These are phyloP conservation scores for Micrastur ruficollis DNA, from an alignment of 2,797 vertebrate species.

Conservation along the genomic window DNA sequence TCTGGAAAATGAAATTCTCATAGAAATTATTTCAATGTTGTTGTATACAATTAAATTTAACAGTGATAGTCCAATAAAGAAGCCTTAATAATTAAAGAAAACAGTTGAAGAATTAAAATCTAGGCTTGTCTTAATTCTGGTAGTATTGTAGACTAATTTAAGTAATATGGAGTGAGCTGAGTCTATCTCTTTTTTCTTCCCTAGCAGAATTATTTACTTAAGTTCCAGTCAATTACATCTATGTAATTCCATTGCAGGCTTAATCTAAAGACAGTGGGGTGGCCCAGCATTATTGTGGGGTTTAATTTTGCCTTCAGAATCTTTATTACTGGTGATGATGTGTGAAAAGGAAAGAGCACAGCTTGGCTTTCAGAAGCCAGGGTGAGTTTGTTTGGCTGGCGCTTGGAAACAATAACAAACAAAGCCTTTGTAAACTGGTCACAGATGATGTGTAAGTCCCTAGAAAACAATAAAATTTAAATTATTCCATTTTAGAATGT, in stretches of 20 bases:
- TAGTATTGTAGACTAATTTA: neutral
- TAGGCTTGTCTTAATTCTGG: neutral
- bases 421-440: neutral
- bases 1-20: neutral
- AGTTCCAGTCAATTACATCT: conserved; percentile 17
- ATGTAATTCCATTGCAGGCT: neutral
- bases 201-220: neutral
- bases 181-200: neutral
- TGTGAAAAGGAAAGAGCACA: conserved; percentile 2
- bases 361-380: neutral
- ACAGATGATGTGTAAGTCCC: neutral
- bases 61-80: neutral
- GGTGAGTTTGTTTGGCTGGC: neutral
- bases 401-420: neutral
- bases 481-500: neutral
- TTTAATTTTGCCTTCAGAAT: conserved; percentile 10
- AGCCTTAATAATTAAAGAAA: neutral
- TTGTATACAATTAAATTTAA: neutral
- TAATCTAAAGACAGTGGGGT: conserved; percentile 20
- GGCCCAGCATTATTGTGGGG: neutral
- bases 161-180: neutral
- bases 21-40: neutral
- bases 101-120: neutral
- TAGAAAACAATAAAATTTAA: neutral
- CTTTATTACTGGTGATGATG: neutral